Conservation (phyloP, 2,888 invertebrate genomes). For the Melieria omissa region DNA sequence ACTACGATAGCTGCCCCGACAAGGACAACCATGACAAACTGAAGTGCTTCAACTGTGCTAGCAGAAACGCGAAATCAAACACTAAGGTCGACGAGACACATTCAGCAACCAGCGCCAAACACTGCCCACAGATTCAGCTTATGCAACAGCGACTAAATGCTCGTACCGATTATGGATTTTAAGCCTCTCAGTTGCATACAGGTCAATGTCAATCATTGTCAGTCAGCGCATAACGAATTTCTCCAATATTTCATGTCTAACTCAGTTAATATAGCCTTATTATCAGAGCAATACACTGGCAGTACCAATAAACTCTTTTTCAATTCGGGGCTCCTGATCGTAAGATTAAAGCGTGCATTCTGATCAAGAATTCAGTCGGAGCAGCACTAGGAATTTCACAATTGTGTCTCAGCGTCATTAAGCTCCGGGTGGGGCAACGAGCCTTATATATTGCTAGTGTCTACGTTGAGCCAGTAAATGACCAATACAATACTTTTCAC, state of each 20-base stretch:
- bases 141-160: constrained; percentile 2
- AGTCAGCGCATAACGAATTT: constrained; percentile 5
- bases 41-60: constrained; percentile 14
- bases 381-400: constrained; percentile 12
- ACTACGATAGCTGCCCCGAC: no score
- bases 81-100: not conserved
- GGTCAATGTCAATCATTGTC: constrained; percentile 11
- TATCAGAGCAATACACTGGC: not conserved
- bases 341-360: constrained; percentile 7
- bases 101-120: not conserved
- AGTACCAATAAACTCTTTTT: not conserved
- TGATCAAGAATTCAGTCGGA: not conserved
- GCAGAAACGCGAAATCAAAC: not conserved
- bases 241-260: not conserved
- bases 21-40: not conserved
- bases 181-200: not conserved
- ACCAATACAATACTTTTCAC: no score
- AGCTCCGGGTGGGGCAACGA: not conserved
- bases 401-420: not conserved
- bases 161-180: constrained; percentile 9
- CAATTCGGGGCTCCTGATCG: not conserved
- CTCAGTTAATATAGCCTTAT: not conserved
- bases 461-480: not conserved
- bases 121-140: not conserved
- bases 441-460: not conserved